These are phyloP conservation scores for Philaenus spumarius DNA, from an alignment of 1,140 invertebrate species.

Conservation along the genomic window DNA sequence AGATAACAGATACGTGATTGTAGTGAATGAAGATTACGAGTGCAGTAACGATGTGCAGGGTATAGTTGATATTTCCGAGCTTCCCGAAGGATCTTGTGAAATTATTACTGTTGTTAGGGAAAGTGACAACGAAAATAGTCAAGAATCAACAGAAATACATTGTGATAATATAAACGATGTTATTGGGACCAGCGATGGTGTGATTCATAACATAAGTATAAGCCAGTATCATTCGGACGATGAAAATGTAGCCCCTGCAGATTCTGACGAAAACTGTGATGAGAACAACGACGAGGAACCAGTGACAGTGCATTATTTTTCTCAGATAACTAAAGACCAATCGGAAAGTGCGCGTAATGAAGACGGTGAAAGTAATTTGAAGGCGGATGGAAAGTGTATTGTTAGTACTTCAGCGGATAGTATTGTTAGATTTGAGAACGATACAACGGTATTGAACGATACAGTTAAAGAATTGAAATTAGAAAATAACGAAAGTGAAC, in stretches of 20 bases:
- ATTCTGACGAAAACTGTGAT: slow-evolving; percentile 1
- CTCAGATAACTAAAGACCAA: background rate
- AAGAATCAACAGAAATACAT: slow-evolving; percentile 9
- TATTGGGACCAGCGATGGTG: slow-evolving; percentile 10
- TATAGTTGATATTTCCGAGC: background rate
- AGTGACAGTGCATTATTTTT: background rate
- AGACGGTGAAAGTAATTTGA: slow-evolving; percentile 4
- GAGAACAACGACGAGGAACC: background rate
- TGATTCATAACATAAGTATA: slow-evolving; percentile 9
- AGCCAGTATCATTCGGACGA: slow-evolving; percentile 12
- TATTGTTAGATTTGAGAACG: too few relatives aligned
- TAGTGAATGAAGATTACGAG: background rate
- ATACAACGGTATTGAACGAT: too few relatives aligned
- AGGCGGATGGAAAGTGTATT: background rate
- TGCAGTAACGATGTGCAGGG: background rate
- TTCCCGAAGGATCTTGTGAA: slow-evolving; percentile 11
- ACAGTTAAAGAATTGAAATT: background rate
- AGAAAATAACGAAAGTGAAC: background rate
- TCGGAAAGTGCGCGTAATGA: slow-evolving; percentile 3
- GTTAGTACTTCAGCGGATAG: background rate
- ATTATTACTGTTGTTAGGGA: slow-evolving; percentile 17
- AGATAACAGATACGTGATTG: slow-evolving; percentile 9
- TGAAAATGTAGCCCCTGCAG: background rate
- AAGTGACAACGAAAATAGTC: slow-evolving; percentile 19
- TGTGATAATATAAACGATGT: slow-evolving; percentile 16